Conservation (phyloP, 2,797 vertebrate genomes). For the Microctenopoma steveboyesi region DNA sequence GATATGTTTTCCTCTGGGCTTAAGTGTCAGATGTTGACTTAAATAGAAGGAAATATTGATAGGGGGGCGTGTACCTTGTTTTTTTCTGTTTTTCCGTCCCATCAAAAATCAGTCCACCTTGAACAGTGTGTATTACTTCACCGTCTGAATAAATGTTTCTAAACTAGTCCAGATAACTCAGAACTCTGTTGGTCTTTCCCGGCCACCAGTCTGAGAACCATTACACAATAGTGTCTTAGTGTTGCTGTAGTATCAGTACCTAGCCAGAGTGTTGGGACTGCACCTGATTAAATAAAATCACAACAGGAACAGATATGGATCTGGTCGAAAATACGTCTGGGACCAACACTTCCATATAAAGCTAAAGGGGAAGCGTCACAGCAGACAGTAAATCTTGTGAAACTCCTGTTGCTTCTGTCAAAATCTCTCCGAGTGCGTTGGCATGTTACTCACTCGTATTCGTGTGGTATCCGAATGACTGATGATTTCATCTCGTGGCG, state of each 20-base stretch:
- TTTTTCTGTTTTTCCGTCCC: too few species aligned
- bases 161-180: background rate
- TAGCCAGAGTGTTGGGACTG: background rate
- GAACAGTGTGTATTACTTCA: too few species aligned
- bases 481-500: constrained; percentile 89
- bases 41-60: background rate
- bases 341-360: constrained; percentile 23
- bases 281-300: background rate
- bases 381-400: constrained; percentile 17
- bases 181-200: background rate
- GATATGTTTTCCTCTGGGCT: background rate
- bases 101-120: too few species aligned
- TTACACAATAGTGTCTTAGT: background rate
- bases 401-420: constrained; percentile 14
- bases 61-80: too few species aligned
- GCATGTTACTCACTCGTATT: constrained; percentile 86
- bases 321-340: background rate
- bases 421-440: background rate
- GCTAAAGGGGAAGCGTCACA: constrained; percentile 36
- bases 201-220: background rate
- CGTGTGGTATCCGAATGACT: constrained; percentile 85
- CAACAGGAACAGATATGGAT: constrained; percentile 17
- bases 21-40: background rate
- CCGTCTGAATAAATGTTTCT: background rate
- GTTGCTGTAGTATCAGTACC: background rate